A percentile compares a stretch with the other conserved stretches of the same genome.
These are phyloP conservation scores for Hylyphantes graminicola DNA, from an alignment of 1,140 invertebrate genomes.

Conservation along the genomic window DNA sequence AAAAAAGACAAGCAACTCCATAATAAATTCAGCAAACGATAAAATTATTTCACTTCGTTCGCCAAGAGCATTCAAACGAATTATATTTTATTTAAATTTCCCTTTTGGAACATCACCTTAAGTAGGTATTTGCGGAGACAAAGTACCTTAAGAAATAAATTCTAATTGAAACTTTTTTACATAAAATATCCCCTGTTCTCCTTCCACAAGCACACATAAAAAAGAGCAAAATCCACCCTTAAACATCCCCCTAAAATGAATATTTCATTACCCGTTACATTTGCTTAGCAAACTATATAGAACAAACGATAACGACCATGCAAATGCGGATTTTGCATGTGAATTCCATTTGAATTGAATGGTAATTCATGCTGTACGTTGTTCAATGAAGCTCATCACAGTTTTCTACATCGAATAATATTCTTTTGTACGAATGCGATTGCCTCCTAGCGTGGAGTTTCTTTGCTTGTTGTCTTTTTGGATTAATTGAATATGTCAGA, in stretches of 20 bases:
- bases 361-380: not conserved
- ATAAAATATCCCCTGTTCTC: constrained; percentile 10
- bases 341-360: constrained; percentile 41
- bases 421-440: not conserved
- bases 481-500: no score
- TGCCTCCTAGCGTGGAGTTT: no score
- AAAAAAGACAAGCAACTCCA: no score
- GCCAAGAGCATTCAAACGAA: not conserved
- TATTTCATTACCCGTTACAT: constrained; percentile 53
- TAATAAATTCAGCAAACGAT: no score
- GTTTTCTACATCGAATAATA: constrained; percentile 22
- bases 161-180: constrained; percentile 41
- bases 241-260: constrained; percentile 43
- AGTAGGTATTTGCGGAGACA: constrained; percentile 6
- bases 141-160: constrained; percentile 7
- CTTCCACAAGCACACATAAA: not conserved
- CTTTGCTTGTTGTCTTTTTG: no score
- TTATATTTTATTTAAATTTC: not conserved
- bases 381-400: constrained; percentile 32
- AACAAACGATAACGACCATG: constrained; percentile 54
- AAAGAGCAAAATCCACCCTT: not conserved
- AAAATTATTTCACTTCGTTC: constrained; percentile 18
- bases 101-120: not conserved
- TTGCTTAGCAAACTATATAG: constrained; percentile 51
- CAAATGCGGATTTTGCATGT: constrained; percentile 49